Percentiles rank a stretch among this genome's conserved stretches.
Evolutionary conservation across 2,113 vertebrate species (phyloP).

Genomic region (Lanius collurio): DNA sequence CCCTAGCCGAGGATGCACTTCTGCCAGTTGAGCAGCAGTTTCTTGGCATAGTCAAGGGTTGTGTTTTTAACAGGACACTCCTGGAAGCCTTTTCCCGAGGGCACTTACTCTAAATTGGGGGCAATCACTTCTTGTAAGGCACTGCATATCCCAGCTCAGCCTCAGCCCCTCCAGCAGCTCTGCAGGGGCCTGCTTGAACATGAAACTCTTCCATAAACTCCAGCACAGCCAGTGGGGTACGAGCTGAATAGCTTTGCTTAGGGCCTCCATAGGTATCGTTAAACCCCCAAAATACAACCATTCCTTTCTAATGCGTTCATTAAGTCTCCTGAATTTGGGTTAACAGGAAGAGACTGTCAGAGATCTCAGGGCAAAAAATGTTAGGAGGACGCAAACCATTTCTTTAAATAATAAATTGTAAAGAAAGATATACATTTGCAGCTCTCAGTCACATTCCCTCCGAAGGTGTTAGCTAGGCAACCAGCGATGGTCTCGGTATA

Average conservation of each 20-base stretch:
- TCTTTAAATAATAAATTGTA: neutral
- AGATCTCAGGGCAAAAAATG: neutral
- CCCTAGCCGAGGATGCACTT: neutral
- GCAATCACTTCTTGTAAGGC: neutral
- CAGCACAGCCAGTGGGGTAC: neutral
- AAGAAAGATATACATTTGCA: neutral
- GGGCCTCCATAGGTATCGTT: neutral
- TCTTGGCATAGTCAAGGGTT: neutral
- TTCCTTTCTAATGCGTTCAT: neutral
- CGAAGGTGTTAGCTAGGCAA: slow-evolving; percentile 66
- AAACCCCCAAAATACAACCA: neutral
- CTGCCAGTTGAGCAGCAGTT: neutral
- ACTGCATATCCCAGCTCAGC: neutral
- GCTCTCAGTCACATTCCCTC: neutral
- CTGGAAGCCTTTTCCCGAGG: neutral
- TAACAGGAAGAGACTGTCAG: neutral
- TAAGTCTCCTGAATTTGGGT: neutral
- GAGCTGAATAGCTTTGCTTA: neutral
- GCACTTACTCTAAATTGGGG: neutral
- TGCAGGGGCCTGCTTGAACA: neutral
- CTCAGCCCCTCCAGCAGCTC: neutral
- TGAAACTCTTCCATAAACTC: neutral
- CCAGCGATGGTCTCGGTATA: neutral
- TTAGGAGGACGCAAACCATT: neutral
- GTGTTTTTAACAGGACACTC: neutral